Evolutionary conservation across 2,888 invertebrate genomes (phyloP).

Genomic region (Lamellibrachia columna): DNA sequence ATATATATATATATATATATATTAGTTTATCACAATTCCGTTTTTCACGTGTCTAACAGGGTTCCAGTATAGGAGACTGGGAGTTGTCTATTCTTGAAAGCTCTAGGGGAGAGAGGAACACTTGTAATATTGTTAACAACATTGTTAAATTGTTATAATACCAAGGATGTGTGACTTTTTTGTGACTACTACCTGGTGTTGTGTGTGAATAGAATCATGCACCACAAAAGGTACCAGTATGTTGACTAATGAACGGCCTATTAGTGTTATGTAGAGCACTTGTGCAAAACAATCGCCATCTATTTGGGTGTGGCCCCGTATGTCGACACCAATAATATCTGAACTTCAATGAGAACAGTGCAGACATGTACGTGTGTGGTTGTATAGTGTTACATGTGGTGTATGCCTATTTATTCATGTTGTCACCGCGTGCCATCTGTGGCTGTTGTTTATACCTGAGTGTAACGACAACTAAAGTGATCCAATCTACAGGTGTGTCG

Average conservation of each 20-base stretch:
- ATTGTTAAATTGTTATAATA: too few relatives aligned
- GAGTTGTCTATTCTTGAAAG: too few relatives aligned
- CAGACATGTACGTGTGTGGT: background rate
- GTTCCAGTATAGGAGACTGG: too few relatives aligned
- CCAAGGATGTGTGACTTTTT: too few relatives aligned
- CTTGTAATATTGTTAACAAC: too few relatives aligned
- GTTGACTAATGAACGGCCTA: background rate
- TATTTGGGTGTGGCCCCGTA: background rate
- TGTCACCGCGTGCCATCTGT: background rate
- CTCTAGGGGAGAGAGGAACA: too few relatives aligned
- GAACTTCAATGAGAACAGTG: constrained; percentile 1
- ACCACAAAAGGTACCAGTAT: background rate
- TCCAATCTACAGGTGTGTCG: background rate
- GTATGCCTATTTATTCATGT: background rate
- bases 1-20: too few relatives aligned
- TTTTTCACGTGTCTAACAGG: too few relatives aligned
- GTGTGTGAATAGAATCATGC: background rate
- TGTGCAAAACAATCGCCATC: background rate
- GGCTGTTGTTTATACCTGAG: background rate
- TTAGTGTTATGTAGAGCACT: background rate
- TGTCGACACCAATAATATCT: background rate
- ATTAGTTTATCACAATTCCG: too few relatives aligned
- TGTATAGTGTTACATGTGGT: background rate
- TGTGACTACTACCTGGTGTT: too few relatives aligned
- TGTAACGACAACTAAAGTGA: background rate